phyloP scores from a whole-genome alignment of 2,888 invertebrate genomes.

The Diloba caeruleocephala region DNA sequence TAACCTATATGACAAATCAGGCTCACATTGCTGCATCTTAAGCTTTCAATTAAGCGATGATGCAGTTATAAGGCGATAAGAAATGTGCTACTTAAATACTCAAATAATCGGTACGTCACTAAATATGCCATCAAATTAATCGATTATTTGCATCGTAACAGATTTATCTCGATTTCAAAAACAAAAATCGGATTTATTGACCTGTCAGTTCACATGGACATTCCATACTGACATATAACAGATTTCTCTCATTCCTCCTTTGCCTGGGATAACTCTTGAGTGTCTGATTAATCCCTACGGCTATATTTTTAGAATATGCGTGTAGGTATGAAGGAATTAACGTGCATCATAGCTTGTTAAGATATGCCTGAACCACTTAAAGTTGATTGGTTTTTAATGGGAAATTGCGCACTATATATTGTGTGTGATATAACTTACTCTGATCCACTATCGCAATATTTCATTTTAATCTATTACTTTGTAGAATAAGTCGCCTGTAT shows the following conservation, averaged over 20 bases:
- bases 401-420: slow-evolving; percentile 47
- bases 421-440: slow-evolving; percentile 40
- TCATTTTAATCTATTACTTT: slow-evolving; percentile 32
- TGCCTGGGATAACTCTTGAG: slow-evolving; percentile 47
- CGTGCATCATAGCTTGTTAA: slow-evolving; percentile 56
- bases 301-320: slow-evolving; percentile 61
- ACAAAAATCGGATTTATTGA: slow-evolving; percentile 44
- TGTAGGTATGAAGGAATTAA: slow-evolving; percentile 47
- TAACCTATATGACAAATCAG: too few species aligned
- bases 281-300: slow-evolving; percentile 50
- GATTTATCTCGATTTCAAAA: slow-evolving; percentile 43
- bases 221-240: slow-evolving; percentile 56
- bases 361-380: slow-evolving; percentile 54
- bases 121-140: slow-evolving; percentile 24
- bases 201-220: slow-evolving; percentile 48
- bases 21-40: too few species aligned
- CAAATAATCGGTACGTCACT: not conserved
- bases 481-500: slow-evolving; percentile 11
- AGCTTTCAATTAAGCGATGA: too few species aligned
- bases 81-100: too few species aligned
- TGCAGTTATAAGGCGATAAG: too few species aligned
- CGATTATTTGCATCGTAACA: slow-evolving; percentile 44
- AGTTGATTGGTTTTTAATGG: slow-evolving; percentile 60
- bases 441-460: slow-evolving; percentile 30
- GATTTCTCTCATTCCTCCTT: slow-evolving; percentile 53